phyloP scores from a whole-genome alignment of 1,140 invertebrate species.

The Orius laevigatus region DNA sequence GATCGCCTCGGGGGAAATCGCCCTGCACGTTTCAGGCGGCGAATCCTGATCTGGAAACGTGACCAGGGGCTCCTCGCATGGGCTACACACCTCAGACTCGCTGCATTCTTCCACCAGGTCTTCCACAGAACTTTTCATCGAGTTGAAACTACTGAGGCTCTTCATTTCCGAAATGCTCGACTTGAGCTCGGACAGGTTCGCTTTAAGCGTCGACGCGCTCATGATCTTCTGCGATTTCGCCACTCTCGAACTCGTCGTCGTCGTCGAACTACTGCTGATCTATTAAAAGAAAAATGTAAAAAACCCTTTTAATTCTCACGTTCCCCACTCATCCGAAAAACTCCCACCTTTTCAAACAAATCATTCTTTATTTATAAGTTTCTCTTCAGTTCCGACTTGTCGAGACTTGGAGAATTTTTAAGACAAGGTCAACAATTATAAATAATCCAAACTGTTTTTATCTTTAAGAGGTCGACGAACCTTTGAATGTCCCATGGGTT shows the following conservation, averaged over 20 bases:
- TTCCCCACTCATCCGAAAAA: too few species aligned
- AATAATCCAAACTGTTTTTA: too few species aligned
- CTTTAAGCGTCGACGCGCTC: slow-evolving; percentile 51
- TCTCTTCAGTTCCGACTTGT: too few species aligned
- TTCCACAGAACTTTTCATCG: slow-evolving; percentile 42
- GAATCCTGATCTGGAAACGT: slow-evolving; percentile 52
- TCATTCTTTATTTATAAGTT: too few species aligned
- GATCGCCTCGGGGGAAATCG: too few species aligned
- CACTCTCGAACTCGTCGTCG: slow-evolving; percentile 34
- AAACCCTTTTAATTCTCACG: background rate
- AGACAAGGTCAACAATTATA: too few species aligned
- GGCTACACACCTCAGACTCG: slow-evolving; percentile 26
- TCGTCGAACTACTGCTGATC: slow-evolving; percentile 19
- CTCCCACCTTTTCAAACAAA: too few species aligned
- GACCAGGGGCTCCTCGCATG: slow-evolving; percentile 40
- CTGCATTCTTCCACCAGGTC: slow-evolving; percentile 38
- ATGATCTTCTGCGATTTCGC: slow-evolving; percentile 39
- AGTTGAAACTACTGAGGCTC: slow-evolving; percentile 27
- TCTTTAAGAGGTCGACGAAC: too few species aligned
- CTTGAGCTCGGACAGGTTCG: slow-evolving; percentile 55
- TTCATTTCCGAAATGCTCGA: slow-evolving; percentile 64
- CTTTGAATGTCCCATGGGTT: too few species aligned
- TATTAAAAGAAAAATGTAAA: background rate
- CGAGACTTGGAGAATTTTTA: too few species aligned
- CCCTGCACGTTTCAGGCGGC: slow-evolving; percentile 28